Conservation (phyloP, 2,113 vertebrate species). For the Rhinoptilus africanus region DNA sequence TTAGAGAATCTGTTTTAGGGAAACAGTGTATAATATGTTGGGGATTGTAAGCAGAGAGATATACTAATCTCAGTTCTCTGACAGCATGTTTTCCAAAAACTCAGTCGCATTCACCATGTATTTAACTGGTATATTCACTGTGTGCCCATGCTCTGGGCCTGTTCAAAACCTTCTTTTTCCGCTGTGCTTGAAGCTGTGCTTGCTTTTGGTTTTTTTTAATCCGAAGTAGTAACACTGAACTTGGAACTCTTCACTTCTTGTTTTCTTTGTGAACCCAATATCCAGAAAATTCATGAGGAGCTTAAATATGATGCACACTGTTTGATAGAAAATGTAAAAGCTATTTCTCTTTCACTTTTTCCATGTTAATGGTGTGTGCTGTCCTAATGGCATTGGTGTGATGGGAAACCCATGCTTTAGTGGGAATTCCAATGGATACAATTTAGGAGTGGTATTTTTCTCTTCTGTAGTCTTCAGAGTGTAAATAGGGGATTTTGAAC, state of each 20-base stretch:
- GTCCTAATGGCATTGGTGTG: not conserved
- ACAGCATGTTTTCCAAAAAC: not conserved
- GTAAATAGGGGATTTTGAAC: not conserved
- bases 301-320: not conserved
- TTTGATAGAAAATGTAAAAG: not conserved
- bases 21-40: not conserved
- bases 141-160: not conserved
- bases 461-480: not conserved
- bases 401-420: not conserved
- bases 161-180: not conserved
- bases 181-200: not conserved
- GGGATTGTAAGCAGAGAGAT: not conserved
- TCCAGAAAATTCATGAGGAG: not conserved
- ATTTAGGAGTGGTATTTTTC: not conserved
- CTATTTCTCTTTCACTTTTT: not conserved
- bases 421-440: accelerated
- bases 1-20: not conserved
- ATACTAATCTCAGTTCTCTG: not conserved
- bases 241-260: not conserved
- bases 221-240: not conserved
- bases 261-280: not conserved
- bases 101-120: not conserved
- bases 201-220: not conserved
- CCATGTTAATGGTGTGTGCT: not conserved
- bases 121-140: not conserved